Percentiles rank a stretch among this genome's conserved stretches.
phyloP scores from a whole-genome alignment of 2,888 invertebrate species.

The Lydus trimaculatus region DNA sequence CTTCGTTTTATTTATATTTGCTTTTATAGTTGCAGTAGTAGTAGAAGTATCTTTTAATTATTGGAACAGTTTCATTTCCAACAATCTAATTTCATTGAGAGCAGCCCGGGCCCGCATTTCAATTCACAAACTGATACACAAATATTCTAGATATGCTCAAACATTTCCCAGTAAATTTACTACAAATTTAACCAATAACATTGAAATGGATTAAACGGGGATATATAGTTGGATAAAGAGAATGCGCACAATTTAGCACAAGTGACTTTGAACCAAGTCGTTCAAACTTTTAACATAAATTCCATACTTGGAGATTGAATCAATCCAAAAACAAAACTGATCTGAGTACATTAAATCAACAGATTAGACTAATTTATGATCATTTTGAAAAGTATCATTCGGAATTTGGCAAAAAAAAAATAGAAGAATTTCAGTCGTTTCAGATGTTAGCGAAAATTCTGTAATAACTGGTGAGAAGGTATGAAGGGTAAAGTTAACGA shows the following conservation, averaged over 20 bases:
- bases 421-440: neutral
- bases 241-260: constrained; percentile 58
- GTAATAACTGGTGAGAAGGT: constrained; percentile 28
- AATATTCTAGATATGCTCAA: constrained; percentile 45
- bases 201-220: constrained; percentile 57
- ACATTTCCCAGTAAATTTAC: constrained; percentile 52
- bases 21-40: neutral
- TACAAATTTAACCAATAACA: constrained; percentile 57
- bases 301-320: constrained; percentile 44
- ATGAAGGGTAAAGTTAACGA: constrained; percentile 47
- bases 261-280: constrained; percentile 58
- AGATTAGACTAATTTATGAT: neutral
- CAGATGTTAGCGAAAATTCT: constrained; percentile 15
- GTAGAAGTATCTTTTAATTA: constrained; percentile 14
- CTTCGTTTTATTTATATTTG: neutral
- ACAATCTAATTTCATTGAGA: constrained; percentile 8
- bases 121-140: constrained; percentile 34
- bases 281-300: constrained; percentile 59
- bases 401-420: neutral
- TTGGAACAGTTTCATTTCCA: constrained; percentile 6
- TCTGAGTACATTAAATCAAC: neutral
- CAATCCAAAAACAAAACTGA: neutral
- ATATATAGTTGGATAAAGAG: constrained; percentile 57
- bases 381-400: neutral
- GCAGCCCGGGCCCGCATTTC: constrained; percentile 5